A percentile compares a stretch with the other conserved stretches of the same genome.
Evolutionary conservation across 2,113 vertebrate species (phyloP).

Genomic region (Syngnathus floridae): DNA sequence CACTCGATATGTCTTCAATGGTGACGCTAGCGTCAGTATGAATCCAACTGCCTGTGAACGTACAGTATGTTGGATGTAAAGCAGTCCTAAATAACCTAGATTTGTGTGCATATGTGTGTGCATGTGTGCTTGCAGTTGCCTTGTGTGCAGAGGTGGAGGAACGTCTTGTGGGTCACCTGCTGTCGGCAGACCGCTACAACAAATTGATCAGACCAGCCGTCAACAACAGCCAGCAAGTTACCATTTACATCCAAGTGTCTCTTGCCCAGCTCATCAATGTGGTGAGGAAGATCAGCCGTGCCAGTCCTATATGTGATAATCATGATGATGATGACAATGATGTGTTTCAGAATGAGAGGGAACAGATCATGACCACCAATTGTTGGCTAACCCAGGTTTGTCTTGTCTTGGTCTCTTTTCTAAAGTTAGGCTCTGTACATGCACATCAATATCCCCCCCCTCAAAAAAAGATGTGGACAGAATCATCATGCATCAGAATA

Average conservation of each 20-base stretch:
- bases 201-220: conserved; percentile 74
- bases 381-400: conserved; percentile 75
- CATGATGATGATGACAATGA: background rate
- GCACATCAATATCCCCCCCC: no score
- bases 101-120: background rate
- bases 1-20: no score
- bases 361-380: conserved; percentile 79
- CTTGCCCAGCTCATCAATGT: conserved; percentile 76
- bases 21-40: no score
- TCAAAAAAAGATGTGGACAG: no score
- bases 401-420: background rate
- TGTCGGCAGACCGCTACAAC: conserved; percentile 73
- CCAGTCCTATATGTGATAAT: background rate
- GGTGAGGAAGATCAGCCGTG: conserved; percentile 52
- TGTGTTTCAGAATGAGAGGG: conserved; percentile 73
- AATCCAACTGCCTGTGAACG: background rate
- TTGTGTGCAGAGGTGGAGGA: conserved; percentile 69
- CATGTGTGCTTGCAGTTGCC: conserved; percentile 46
- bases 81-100: background rate
- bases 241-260: conserved; percentile 74
- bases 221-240: conserved; percentile 76
- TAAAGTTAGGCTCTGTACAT: background rate
- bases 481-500: no score
- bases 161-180: conserved; percentile 66
- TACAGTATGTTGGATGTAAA: background rate